Evolutionary conservation across 2,113 vertebrate species (phyloP), one percentile per base, ranked within the genome.

Genomic region (Bufo bufo): DNA sequence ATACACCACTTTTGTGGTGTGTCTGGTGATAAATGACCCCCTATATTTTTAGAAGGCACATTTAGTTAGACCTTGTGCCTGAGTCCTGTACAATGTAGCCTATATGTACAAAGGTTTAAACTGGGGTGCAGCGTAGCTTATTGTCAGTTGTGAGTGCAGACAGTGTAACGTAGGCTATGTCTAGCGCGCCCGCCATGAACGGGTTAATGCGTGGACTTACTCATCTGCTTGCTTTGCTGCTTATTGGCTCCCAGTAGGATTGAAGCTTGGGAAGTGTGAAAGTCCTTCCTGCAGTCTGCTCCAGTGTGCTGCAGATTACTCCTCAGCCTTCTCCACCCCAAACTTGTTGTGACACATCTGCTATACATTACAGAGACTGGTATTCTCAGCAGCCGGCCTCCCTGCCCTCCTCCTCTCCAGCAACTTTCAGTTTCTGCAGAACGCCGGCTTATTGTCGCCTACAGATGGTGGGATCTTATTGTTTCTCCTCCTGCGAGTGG

Each of bases 331-430:
- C 90, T 90, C 82, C 89, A 90, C 89, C 87, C 87, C 90, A 89
- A 91, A 91, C 91, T 87, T 93, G 90, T 92, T 92, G 91, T 89
- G 87, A 91, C 92, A 91, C 92, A 93, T 94, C 92, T 94, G 92
- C 86, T 93, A 92, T 90, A 63, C 90, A 92, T 93, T 92, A 90
- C 92, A 89, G 85, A 85, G 91, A 81, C 91, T 90, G 90, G 56
- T 56, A 91, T 93, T 91, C 90, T 90, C 77, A 89, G 78, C 91
- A 80, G 81, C 81, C 72, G 65, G 80, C 50, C 81, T 9, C 17
- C 23, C 74, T 17, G 2, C 19, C 71, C 19, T 61, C 71, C 19
- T 33, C 12, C 74, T 85, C 43, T 77, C 74, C 59, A 56, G 54
- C 77, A 72, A 59, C 85, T 86, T 82, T 82, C 33, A 1, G 58